phyloP scores from a whole-genome alignment of 2,797 vertebrate genomes.

The Microhierax caerulescens region DNA sequence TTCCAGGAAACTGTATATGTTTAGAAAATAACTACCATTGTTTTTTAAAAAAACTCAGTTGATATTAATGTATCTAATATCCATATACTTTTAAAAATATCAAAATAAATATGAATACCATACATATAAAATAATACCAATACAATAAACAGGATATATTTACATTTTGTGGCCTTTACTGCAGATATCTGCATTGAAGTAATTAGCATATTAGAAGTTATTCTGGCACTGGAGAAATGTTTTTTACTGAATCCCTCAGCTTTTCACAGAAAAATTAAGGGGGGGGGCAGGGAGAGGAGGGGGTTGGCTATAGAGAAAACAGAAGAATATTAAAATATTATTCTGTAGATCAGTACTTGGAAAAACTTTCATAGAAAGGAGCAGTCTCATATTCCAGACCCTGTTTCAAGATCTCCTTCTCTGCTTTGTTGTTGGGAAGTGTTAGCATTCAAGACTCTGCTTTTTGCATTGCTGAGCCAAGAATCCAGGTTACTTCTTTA shows the following conservation, averaged over 20 bases:
- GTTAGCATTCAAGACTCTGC: not conserved
- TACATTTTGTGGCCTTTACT: not conserved
- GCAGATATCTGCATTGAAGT: not conserved
- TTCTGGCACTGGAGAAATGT: not conserved
- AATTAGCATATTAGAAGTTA: not conserved
- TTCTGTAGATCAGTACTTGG: not conserved
- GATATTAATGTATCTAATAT: not conserved
- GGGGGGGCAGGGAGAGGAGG: too few species aligned
- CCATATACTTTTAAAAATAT: not conserved
- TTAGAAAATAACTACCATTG: not conserved
- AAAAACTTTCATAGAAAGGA: not conserved
- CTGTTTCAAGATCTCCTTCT: not conserved
- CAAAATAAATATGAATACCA: not conserved
- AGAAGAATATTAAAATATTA: not conserved
- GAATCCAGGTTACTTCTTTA: not conserved
- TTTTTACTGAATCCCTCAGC: not conserved
- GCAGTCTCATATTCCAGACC: rapidly evolving
- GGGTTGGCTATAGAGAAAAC: not conserved
- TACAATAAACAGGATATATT: not conserved
- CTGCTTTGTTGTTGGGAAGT: not conserved
- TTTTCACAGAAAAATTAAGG: not conserved
- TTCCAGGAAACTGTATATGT: not conserved
- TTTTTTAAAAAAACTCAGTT: not conserved
- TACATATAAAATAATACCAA: not conserved
- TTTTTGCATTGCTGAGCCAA: not conserved